Evolutionary conservation across 2,888 invertebrate species (phyloP).

Genomic region (Rhingia rostrata): DNA sequence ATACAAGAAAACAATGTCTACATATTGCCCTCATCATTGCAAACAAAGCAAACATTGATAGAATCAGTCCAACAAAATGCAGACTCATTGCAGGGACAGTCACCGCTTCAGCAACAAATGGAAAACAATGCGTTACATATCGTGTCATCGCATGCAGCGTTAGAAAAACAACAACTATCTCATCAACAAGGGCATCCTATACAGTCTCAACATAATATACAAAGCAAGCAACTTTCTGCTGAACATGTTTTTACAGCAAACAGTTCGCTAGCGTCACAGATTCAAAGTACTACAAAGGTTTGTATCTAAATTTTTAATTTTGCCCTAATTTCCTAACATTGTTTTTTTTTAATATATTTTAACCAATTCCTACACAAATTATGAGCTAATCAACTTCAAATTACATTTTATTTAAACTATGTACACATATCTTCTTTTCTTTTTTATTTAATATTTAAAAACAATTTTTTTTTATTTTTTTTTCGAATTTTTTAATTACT

Average conservation of each 20-base stretch:
- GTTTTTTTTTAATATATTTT: constrained; percentile 39
- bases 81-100: constrained; percentile 30
- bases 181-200: constrained; percentile 43
- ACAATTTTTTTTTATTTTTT: constrained; percentile 1
- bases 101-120: constrained; percentile 60
- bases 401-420: not conserved
- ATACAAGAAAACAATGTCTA: constrained; percentile 63
- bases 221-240: constrained; percentile 61
- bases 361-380: constrained; percentile 74
- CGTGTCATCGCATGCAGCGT: constrained; percentile 71
- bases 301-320: constrained; percentile 79
- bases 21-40: constrained; percentile 55
- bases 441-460: constrained; percentile 33
- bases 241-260: constrained; percentile 76
- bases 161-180: constrained; percentile 46
- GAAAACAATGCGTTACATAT: constrained; percentile 61
- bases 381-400: constrained; percentile 76
- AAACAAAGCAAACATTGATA: constrained; percentile 60
- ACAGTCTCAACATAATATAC: constrained; percentile 69
- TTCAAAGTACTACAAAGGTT: constrained; percentile 83
- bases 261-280: constrained; percentile 81
- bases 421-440: constrained; percentile 66
- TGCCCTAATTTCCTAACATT: constrained; percentile 42
- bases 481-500: not conserved
- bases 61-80: constrained; percentile 41